Conservation (phyloP, 1,140 invertebrate genomes). For the Hormaphis cornu region DNA sequence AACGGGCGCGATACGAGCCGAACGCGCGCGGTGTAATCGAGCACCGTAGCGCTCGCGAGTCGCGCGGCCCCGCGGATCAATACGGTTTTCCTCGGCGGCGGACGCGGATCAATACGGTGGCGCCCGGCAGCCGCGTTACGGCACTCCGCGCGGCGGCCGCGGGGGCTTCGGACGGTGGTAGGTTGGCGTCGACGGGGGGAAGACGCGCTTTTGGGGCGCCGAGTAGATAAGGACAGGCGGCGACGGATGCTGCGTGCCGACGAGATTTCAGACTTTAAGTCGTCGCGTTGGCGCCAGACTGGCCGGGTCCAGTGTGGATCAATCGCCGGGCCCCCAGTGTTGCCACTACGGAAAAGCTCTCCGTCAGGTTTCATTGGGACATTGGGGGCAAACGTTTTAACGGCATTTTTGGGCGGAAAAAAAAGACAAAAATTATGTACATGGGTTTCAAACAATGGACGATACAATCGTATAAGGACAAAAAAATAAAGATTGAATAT, state of each 20-base stretch:
- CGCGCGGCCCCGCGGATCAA: constrained; percentile 14
- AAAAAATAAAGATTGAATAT: too few relatives aligned
- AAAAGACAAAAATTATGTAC: too few relatives aligned
- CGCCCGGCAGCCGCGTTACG: background rate
- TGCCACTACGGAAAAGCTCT: background rate
- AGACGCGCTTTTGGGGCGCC: constrained; percentile 11
- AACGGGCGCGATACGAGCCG: background rate
- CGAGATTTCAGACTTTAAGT: constrained; percentile 31
- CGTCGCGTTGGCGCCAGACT: constrained; percentile 30
- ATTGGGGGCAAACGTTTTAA: too few relatives aligned
- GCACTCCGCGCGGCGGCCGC: background rate
- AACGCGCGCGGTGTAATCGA: background rate
- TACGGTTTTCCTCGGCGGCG: background rate
- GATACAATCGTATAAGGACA: too few relatives aligned
- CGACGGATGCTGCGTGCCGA: constrained; percentile 13
- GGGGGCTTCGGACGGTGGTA: background rate
- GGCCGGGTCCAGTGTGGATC: constrained; percentile 27
- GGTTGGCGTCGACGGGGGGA: background rate
- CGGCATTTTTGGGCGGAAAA: too few relatives aligned
- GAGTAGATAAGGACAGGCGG: constrained; percentile 23
- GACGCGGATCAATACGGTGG: background rate
- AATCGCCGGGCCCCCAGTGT: constrained; percentile 6
- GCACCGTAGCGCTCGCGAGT: background rate
- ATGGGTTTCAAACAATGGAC: too few relatives aligned
- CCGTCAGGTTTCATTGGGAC: too few relatives aligned